These are phyloP conservation scores for Stenolophus ochropezus DNA, from an alignment of 2,888 invertebrate species.

Conservation along the genomic window DNA sequence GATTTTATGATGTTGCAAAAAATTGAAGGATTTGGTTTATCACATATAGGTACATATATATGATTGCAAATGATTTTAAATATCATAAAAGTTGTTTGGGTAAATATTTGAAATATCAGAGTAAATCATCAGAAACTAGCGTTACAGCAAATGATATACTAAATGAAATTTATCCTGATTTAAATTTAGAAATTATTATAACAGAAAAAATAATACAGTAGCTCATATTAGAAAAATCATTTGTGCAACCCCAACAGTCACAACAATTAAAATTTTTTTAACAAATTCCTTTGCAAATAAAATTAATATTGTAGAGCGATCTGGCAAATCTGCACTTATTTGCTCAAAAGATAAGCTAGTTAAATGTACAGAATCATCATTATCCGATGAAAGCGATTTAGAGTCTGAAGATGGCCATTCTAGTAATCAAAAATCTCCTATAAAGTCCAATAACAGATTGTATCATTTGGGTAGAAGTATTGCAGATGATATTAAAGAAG, in stretches of 20 bases:
- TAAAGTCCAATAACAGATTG: background rate
- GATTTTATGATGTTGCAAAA: slow-evolving; percentile 27
- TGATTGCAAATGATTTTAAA: too few relatives aligned
- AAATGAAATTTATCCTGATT: background rate
- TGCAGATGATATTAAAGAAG: background rate
- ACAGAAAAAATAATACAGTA: background rate
- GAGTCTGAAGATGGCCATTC: background rate
- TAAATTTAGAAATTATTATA: background rate
- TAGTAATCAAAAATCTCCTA: background rate
- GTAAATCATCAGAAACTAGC: background rate
- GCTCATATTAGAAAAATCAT: background rate
- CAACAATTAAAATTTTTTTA: background rate
- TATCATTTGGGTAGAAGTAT: background rate
- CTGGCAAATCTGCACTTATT: background rate
- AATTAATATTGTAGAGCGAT: background rate
- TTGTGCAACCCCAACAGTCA: background rate
- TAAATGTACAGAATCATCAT: background rate
- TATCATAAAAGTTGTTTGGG: too few relatives aligned
- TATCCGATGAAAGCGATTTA: background rate
- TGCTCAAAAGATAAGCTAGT: background rate
- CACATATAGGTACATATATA: too few relatives aligned
- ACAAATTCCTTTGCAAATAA: background rate
- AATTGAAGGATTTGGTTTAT: slow-evolving; percentile 39
- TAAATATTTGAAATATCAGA: background rate
- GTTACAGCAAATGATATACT: background rate